A percentile compares a stretch with the other conserved stretches of the same genome.
Conservation (phyloP, 2,113 vertebrate genomes). For the Maccullochella peelii region DNA sequence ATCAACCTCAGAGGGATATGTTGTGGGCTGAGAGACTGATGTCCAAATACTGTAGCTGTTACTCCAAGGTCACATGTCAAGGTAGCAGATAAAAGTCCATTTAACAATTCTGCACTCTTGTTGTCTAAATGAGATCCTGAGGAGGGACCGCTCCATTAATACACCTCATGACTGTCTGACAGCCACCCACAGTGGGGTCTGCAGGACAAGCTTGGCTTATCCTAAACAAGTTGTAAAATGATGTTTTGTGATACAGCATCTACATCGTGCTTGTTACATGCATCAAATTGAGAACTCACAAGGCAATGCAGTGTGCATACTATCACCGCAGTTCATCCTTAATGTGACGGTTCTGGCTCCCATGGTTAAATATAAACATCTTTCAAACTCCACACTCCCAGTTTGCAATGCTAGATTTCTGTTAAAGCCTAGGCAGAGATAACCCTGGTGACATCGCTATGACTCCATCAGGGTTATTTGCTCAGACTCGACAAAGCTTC, state of each 20-base stretch:
- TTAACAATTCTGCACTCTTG: slow-evolving; percentile 20
- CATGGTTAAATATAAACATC: background rate
- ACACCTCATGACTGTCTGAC: slow-evolving; percentile 6
- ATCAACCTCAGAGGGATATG: slow-evolving; percentile 38
- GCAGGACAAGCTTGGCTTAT: background rate
- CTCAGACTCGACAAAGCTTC: background rate
- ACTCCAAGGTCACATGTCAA: background rate
- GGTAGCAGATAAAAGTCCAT: background rate
- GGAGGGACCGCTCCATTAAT: slow-evolving; percentile 8
- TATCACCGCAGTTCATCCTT: background rate
- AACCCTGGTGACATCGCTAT: background rate
- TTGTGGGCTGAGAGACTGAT: slow-evolving; percentile 24
- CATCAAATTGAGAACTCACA: background rate
- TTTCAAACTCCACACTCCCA: background rate
- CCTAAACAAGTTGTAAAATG: background rate
- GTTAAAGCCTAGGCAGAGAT: background rate
- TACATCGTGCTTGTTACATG: background rate
- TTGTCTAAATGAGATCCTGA: slow-evolving; percentile 27
- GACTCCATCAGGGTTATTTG: background rate
- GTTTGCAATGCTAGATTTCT: background rate
- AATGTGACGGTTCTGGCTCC: background rate
- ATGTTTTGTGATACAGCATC: background rate
- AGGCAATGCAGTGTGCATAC: background rate
- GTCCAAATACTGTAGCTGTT: slow-evolving; percentile 31
- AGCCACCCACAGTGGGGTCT: background rate